phyloP scores from a whole-genome alignment of 1,140 invertebrate species.

The Atta texana region DNA sequence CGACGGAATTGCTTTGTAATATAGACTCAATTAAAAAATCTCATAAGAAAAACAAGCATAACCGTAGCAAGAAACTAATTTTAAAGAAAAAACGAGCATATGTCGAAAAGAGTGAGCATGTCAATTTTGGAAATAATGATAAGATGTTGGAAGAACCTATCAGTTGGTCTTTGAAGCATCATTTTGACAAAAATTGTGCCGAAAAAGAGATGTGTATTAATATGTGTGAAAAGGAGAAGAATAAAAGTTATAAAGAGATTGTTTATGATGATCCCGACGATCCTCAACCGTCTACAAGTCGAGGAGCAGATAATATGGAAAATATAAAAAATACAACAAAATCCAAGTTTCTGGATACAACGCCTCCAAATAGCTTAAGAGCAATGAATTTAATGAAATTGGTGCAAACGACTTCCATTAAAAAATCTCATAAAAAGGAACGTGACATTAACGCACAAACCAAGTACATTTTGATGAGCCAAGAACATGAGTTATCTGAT shows the following conservation, averaged over 20 bases:
- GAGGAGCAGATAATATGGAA: neutral
- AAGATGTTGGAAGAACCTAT: too few species aligned
- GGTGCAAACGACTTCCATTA: conserved; percentile 80
- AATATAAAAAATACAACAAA: neutral
- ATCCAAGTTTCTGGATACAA: conserved; percentile 55
- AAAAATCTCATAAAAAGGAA: conserved; percentile 80
- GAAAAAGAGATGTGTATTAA: neutral
- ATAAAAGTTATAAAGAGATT: neutral
- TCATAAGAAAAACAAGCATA: conserved; percentile 81
- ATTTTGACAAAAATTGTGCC: neutral
- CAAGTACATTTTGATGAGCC: conserved; percentile 50
- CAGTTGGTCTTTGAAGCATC: neutral
- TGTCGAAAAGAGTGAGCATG: neutral
- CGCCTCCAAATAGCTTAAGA: conserved; percentile 80
- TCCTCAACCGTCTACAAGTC: conserved; percentile 70
- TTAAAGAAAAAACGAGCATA: conserved; percentile 20
- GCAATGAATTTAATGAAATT: conserved; percentile 72
- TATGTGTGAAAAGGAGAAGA: neutral
- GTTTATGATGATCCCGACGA: conserved; percentile 52
- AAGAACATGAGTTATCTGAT: conserved; percentile 75
- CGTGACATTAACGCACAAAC: conserved; percentile 68
- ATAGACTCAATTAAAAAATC: conserved; percentile 82
- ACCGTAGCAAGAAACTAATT: conserved; percentile 13
- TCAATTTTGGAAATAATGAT: too few species aligned
- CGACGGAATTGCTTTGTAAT: conserved; percentile 73